Percentiles rank a stretch among this genome's conserved stretches.
Evolutionary conservation across 2,797 vertebrate species (phyloP).

Genomic region (Crocodylus rhombifer): DNA sequence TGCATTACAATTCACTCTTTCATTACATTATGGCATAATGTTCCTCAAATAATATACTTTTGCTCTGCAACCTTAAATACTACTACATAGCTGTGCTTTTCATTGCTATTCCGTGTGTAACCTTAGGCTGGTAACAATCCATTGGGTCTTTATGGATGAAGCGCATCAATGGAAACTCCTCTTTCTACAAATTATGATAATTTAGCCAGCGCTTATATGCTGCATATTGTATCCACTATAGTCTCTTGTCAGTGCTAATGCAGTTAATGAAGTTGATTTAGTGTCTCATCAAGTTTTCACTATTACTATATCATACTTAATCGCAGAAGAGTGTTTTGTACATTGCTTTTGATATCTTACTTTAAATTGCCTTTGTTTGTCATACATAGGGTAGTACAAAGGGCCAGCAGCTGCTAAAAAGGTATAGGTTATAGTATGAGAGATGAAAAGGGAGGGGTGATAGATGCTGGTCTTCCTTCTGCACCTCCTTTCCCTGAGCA

Average conservation of each 20-base stretch:
- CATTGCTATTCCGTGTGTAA: constrained; percentile 20
- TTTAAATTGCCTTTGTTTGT: constrained; percentile 10
- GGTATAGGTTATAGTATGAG: not conserved
- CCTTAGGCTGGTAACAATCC: constrained; percentile 11
- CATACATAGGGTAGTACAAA: not conserved
- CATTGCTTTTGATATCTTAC: not conserved
- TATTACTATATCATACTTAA: not conserved
- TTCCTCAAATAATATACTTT: constrained; percentile 31
- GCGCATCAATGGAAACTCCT: constrained; percentile 51
- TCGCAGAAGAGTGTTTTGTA: not conserved
- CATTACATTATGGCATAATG: constrained; percentile 18
- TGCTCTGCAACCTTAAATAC: not conserved
- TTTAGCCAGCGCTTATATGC: constrained; percentile 28
- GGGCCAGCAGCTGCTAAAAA: not conserved
- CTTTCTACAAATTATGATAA: constrained; percentile 37
- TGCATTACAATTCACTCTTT: not conserved
- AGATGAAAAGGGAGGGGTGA: accelerated
- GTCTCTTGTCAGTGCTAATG: constrained; percentile 10
- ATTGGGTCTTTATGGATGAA: constrained; percentile 33
- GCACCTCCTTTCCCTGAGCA: no score
- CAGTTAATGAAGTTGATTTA: constrained; percentile 16
- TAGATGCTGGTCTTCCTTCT: no score
- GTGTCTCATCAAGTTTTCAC: constrained; percentile 22
- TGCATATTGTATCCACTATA: constrained; percentile 21
- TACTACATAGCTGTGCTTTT: not conserved